phyloP scores from a whole-genome alignment of 1,140 invertebrate species.

The Camponotus pennsylvanicus region DNA sequence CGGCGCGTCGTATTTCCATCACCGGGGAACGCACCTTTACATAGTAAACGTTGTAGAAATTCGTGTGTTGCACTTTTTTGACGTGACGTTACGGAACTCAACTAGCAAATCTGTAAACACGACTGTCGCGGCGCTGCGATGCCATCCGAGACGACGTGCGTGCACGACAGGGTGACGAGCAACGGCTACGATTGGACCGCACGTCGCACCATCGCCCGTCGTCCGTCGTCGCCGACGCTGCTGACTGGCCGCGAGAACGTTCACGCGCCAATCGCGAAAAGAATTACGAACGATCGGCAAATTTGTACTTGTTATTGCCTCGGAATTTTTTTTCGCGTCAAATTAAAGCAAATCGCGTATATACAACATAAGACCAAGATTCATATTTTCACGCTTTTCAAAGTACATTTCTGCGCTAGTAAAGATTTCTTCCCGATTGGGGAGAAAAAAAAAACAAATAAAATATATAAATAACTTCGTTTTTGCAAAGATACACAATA shows the following conservation, averaged over 20 bases:
- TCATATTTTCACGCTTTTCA: not conserved
- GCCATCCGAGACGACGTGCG: constrained; percentile 64
- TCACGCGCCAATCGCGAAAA: not conserved
- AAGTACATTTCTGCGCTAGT: not conserved
- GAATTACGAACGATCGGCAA: too few species aligned
- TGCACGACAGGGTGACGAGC: constrained; percentile 8
- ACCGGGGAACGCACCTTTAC: constrained; percentile 82
- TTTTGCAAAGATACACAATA: not conserved
- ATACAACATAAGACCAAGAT: not conserved
- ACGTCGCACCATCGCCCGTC: constrained; percentile 4
- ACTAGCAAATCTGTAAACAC: constrained; percentile 84
- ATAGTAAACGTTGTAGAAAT: constrained; percentile 84
- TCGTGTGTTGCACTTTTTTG: constrained; percentile 83
- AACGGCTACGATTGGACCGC: constrained; percentile 9
- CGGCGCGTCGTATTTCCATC: not conserved
- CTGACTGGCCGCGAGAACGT: constrained; percentile 9
- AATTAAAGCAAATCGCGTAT: too few species aligned
- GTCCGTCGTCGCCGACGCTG: too few species aligned
- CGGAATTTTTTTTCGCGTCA: too few species aligned
- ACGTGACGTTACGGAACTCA: constrained; percentile 85
- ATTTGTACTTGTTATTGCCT: too few species aligned
- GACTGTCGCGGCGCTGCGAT: constrained; percentile 79
- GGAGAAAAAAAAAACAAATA: not conserved
- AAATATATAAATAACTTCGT: too few species aligned
- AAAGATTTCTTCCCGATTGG: not conserved